Evolutionary conservation across 2,888 invertebrate genomes (phyloP).

Genomic region (Dorcus parallelipipedus): DNA sequence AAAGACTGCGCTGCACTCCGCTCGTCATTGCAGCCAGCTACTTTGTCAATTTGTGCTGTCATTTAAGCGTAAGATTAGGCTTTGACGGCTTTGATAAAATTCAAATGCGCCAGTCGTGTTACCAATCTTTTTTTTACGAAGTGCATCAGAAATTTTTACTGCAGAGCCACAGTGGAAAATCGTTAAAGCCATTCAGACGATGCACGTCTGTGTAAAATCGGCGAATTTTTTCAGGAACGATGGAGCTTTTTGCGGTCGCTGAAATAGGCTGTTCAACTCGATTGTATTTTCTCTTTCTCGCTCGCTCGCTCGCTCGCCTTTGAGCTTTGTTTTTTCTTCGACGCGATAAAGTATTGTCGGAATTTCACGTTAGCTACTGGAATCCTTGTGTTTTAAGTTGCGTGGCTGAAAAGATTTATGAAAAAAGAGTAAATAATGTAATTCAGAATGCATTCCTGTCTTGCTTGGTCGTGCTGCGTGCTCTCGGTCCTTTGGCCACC

Average conservation of each 20-base stretch:
- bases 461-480: slow-evolving; percentile 29
- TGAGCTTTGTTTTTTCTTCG: not conserved
- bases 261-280: no score
- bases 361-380: slow-evolving; percentile 16
- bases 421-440: slow-evolving; percentile 25
- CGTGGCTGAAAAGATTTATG: slow-evolving; percentile 6
- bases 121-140: slow-evolving; percentile 3
- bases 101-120: not conserved
- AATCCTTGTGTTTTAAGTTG: slow-evolving; percentile 10
- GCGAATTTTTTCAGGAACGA: no score
- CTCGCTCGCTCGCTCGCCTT: no score
- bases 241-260: no score
- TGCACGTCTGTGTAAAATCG: no score
- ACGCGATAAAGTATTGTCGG: not conserved
- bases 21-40: slow-evolving; percentile 4
- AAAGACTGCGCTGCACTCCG: slow-evolving; percentile 1
- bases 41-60: slow-evolving; percentile 27
- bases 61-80: slow-evolving; percentile 30
- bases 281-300: no score
- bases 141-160: not conserved
- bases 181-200: no score
- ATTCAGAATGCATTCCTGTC: slow-evolving; percentile 26
- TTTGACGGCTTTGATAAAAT: slow-evolving; percentile 21
- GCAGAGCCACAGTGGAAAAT: not conserved
- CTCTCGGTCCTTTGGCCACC: slow-evolving; percentile 24